Base-by-base conservation (phyloP, 2,888 invertebrate genomes). In the Eupithecia exiguata region DNA sequence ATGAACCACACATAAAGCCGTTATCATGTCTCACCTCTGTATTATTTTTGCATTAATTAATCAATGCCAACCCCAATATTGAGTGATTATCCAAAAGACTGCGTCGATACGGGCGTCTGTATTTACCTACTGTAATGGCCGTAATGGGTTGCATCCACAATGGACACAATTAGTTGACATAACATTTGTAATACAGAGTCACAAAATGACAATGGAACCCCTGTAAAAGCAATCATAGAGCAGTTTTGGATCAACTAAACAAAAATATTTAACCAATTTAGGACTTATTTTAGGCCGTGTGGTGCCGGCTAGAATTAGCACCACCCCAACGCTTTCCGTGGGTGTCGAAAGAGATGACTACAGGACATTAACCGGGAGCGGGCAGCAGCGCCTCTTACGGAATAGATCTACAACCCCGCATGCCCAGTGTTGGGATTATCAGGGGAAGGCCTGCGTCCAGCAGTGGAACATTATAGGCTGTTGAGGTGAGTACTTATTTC, bases 1-100 rank as follows among this genome's bases (percentile, higher is more conserved):
- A 58, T 58, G 14, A 58, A 53, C 49, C n/a, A n/a, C 1, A 25
- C 12, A 25, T 58, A 25, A 53, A 58, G 25, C 58, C 25, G 58
- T 58, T 58, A 58, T 14, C 58, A 58, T 58, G 25, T 58, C 58
- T 53, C 21, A 10, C 21, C 21, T 58, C 58, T 25, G 14, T 58
- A 25, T 12, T 14, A 25, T 58, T 25, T 58, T 58, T 58, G 58
- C 58, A 58, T 58, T 58, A 25, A 58, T 58, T 58, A 58, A 58
- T 58, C 58, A 58, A 25, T 14, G 58, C 21, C 58, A 58, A 14
- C 58, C 5, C 25, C 25, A 58, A 18, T 82, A 79, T 80, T 81
- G 80, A 80, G 77, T 75, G 58, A 84, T 82, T 79, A 77, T 78
- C 77, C 75, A 71, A 80, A 81, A 80, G 79, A 74, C 74, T 79